A percentile compares a stretch with the other conserved stretches of the same genome.
Conservation (phyloP, 1,140 invertebrate species). For the Drosophila repletoides region DNA sequence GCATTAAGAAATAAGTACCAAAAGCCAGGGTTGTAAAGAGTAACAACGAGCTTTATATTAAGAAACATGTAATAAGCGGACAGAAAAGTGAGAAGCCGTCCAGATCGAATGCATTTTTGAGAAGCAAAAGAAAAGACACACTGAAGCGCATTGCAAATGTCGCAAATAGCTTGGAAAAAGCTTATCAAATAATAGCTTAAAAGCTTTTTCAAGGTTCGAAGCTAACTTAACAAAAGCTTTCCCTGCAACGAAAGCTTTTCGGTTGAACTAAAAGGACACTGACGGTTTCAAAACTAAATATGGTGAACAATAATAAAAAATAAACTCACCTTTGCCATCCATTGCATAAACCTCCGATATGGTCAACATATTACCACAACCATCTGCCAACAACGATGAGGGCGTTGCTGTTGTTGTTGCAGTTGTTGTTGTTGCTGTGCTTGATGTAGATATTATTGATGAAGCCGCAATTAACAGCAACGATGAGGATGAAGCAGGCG, state of each 20-base stretch:
- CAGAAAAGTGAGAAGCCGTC: conserved; percentile 10
- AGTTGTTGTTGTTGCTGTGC: neutral
- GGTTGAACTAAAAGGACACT: neutral
- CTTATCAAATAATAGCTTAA: too few relatives aligned
- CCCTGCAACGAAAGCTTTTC: too few relatives aligned
- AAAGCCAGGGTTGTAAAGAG: neutral
- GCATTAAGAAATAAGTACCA: neutral
- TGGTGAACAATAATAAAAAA: too few relatives aligned
- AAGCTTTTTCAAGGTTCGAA: conserved; percentile 10
- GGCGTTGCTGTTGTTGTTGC: conserved; percentile 37
- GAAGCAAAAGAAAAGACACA: neutral
- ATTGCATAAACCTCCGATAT: conserved; percentile 44
- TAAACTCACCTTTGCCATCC: conserved; percentile 81
- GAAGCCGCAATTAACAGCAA: conserved; percentile 35
- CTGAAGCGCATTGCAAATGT: neutral
- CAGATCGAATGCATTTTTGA: conserved; percentile 31
- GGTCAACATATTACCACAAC: conserved; percentile 26
- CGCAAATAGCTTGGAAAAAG: too few relatives aligned
- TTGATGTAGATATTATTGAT: conserved; percentile 7
- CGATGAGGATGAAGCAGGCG: conserved; percentile 37
- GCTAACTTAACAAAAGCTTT: neutral
- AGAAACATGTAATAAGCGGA: neutral
- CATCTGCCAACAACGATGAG: conserved; percentile 17
- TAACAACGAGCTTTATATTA: neutral
- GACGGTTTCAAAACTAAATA: neutral